Evolutionary conservation across 2,888 invertebrate species (phyloP).

Genomic region (Mesodorylaimus sp.): DNA sequence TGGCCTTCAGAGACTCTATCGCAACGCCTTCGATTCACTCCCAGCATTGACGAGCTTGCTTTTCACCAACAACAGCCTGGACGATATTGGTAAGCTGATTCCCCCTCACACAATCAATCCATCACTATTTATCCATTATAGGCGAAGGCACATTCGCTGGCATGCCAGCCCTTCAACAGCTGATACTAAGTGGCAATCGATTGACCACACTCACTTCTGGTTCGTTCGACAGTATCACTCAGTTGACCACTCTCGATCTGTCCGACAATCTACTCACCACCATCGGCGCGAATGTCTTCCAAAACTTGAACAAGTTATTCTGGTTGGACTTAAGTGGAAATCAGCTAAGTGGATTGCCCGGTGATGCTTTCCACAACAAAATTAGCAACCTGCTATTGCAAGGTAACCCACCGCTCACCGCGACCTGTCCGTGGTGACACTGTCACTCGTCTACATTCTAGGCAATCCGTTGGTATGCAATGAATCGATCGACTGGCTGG

Average conservation of each 20-base stretch:
- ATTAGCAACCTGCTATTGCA: constrained; percentile 22
- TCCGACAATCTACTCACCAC: constrained; percentile 44
- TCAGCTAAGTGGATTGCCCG: constrained; percentile 16
- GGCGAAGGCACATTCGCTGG: neutral
- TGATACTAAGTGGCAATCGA: neutral
- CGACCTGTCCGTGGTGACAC: neutral
- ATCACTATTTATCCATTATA: constrained; percentile 1
- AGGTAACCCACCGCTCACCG: constrained; percentile 14
- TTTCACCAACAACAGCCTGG: constrained; percentile 57
- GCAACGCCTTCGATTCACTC: constrained; percentile 29
- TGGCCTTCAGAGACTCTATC: constrained; percentile 13
- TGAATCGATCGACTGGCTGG: constrained; percentile 21
- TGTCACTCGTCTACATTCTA: constrained; percentile 6
- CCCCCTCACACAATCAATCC: neutral
- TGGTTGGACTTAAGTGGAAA: constrained; percentile 26
- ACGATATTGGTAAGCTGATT: constrained; percentile 40
- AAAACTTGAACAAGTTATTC: constrained; percentile 17
- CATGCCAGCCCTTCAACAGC: neutral
- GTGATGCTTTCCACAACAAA: constrained; percentile 18
- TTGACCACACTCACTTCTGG: neutral
- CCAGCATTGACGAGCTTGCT: constrained; percentile 52
- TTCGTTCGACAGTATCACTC: constrained; percentile 52
- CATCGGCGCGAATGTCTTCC: constrained; percentile 15
- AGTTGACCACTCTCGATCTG: constrained; percentile 53
- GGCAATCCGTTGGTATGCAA: constrained; percentile 24